phyloP scores from a whole-genome alignment of 2,113 vertebrate genomes.

The Phalacrocorax brasilianus region DNA sequence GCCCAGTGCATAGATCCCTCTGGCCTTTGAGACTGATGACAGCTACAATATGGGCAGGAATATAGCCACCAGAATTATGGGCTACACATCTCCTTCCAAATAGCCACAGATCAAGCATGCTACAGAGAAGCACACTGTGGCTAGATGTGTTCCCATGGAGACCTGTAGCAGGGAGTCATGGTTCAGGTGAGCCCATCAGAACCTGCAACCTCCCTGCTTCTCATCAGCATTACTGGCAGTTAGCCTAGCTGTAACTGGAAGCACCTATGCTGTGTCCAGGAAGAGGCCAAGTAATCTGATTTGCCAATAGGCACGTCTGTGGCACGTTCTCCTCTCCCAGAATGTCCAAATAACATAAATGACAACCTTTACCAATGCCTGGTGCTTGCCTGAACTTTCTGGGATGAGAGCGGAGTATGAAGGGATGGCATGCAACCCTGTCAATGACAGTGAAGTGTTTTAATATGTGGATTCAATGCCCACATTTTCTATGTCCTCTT shows the following conservation, averaged over 20 bases:
- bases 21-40: background rate
- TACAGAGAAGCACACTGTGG: background rate
- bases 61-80: background rate
- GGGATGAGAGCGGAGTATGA: background rate
- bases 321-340: background rate
- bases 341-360: background rate
- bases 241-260: background rate
- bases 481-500: background rate
- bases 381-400: background rate
- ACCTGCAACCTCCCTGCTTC: background rate
- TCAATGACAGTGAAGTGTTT: background rate
- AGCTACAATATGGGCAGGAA: background rate
- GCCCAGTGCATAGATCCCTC: background rate
- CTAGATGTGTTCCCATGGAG: background rate
- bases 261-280: background rate
- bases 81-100: background rate
- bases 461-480: background rate
- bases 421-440: background rate
- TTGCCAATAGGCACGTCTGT: background rate
- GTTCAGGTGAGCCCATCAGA: background rate
- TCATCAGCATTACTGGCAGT: background rate
- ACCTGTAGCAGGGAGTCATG: background rate
- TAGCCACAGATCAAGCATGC: background rate
- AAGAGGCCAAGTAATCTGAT: background rate
- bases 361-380: background rate